These are phyloP conservation scores for Choristoneura rosaceana DNA, from an alignment of 2,888 invertebrate species.

Conservation along the genomic window DNA sequence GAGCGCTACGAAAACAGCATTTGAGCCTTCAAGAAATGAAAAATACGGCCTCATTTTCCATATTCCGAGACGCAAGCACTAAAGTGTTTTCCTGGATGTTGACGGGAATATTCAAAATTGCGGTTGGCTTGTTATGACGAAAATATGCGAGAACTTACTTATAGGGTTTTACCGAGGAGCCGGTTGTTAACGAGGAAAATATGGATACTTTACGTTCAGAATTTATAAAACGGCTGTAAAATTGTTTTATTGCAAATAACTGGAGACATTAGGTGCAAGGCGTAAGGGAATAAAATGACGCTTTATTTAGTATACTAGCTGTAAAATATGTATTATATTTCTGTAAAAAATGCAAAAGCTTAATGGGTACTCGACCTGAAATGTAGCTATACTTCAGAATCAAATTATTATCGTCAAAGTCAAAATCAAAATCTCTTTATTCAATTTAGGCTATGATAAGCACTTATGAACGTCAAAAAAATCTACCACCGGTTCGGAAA, in stretches of 20 bases:
- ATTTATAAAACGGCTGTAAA: slow-evolving; percentile 35
- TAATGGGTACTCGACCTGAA: too few relatives aligned
- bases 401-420: too few relatives aligned
- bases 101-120: slow-evolving; percentile 26
- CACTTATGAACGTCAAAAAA: too few relatives aligned
- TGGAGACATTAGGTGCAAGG: slow-evolving; percentile 6
- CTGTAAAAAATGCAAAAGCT: too few relatives aligned
- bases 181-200: slow-evolving; percentile 29
- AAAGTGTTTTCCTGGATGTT: slow-evolving; percentile 22
- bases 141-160: slow-evolving; percentile 38
- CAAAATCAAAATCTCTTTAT: too few relatives aligned
- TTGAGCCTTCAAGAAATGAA: neutral
- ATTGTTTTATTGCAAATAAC: slow-evolving; percentile 24
- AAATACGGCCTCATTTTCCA: slow-evolving; percentile 19
- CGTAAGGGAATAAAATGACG: neutral
- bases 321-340: neutral
- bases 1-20: neutral
- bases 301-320: slow-evolving; percentile 8
- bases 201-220: slow-evolving; percentile 20
- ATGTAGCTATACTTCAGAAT: too few relatives aligned
- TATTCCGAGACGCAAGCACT: slow-evolving; percentile 19
- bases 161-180: slow-evolving; percentile 1
- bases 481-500: too few relatives aligned
- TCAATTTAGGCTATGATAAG: too few relatives aligned
- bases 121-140: slow-evolving; percentile 25